Evolutionary conservation across 2,888 invertebrate genomes (phyloP).

Genomic region (Pachliopta kotzebuea): DNA sequence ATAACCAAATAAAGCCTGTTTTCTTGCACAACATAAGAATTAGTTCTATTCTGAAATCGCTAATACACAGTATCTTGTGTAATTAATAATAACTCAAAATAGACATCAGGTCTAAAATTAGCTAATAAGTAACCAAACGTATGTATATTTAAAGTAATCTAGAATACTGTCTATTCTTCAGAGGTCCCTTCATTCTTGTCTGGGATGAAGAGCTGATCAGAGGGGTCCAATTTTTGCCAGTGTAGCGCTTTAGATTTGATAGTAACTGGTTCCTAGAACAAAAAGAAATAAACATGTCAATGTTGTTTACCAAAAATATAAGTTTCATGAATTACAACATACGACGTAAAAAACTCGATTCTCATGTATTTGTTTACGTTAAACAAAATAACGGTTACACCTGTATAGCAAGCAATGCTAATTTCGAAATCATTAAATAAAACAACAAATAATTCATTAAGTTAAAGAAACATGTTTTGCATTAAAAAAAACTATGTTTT

Average conservation of each 20-base stretch:
- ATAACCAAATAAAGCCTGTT: neutral
- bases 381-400: neutral
- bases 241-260: constrained; percentile 67
- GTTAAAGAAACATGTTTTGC: too few relatives aligned
- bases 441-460: too few relatives aligned
- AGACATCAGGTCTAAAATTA: constrained; percentile 1
- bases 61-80: neutral
- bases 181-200: constrained; percentile 43
- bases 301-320: neutral
- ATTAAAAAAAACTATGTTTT: too few relatives aligned
- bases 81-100: constrained; percentile 1
- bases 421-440: too few relatives aligned
- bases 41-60: constrained; percentile 7
- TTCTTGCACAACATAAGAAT: neutral
- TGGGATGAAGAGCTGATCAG: constrained; percentile 70
- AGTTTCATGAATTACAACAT: neutral
- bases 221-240: constrained; percentile 69
- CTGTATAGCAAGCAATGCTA: too few relatives aligned
- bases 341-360: neutral
- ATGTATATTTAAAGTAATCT: constrained; percentile 10
- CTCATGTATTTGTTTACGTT: neutral
- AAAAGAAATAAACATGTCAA: constrained; percentile 8
- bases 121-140: neutral
- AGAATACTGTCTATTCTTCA: constrained; percentile 39
- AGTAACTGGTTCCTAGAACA: constrained; percentile 66